A percentile compares a stretch with the other conserved stretches of the same genome.
Conservation (phyloP, 2,797 vertebrate genomes). For the Thunnus albacares region DNA sequence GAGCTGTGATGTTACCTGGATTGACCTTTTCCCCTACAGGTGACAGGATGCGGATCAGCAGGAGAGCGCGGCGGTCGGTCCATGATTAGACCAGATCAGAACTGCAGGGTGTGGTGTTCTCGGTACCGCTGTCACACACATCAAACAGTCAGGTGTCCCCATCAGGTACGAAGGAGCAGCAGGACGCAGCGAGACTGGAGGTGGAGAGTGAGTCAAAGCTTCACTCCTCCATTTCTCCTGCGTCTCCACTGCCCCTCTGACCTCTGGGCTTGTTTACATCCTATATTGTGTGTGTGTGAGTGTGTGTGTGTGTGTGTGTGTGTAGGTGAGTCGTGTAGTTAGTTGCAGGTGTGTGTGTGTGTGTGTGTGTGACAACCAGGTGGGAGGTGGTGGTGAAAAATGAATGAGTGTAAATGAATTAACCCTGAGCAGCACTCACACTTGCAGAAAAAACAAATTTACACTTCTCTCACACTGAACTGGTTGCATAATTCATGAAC, state of each 20-base stretch:
- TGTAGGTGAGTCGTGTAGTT: conserved; percentile 17
- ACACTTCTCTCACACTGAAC: conserved; percentile 59
- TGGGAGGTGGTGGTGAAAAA: conserved; percentile 35
- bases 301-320: not conserved
- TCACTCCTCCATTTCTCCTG: conserved; percentile 44
- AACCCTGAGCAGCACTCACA: conserved; percentile 52
- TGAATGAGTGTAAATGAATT: conserved; percentile 61
- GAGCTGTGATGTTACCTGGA: conserved; percentile 71
- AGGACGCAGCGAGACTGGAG: conserved; percentile 56
- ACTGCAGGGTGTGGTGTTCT: conserved; percentile 76
- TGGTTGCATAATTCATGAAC: conserved; percentile 51
- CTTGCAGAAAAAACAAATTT: conserved; percentile 58
- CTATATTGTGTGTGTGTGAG: conserved; percentile 24
- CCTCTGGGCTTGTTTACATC: conserved; percentile 54
- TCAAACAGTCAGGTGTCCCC: conserved; percentile 78
- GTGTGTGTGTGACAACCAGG: conserved; percentile 32
- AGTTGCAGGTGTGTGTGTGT: conserved; percentile 4
- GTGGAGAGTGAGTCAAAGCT: conserved; percentile 70
- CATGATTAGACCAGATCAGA: conserved; percentile 70
- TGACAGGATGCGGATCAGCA: conserved; percentile 69
- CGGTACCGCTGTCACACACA: conserved; percentile 66
- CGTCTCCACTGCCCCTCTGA: conserved; percentile 45
- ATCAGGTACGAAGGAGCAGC: conserved; percentile 71
- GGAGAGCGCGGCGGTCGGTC: conserved; percentile 52
- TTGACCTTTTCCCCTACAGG: conserved; percentile 77